Conservation (phyloP, 1,140 invertebrate genomes). For the Varroa destructor region DNA sequence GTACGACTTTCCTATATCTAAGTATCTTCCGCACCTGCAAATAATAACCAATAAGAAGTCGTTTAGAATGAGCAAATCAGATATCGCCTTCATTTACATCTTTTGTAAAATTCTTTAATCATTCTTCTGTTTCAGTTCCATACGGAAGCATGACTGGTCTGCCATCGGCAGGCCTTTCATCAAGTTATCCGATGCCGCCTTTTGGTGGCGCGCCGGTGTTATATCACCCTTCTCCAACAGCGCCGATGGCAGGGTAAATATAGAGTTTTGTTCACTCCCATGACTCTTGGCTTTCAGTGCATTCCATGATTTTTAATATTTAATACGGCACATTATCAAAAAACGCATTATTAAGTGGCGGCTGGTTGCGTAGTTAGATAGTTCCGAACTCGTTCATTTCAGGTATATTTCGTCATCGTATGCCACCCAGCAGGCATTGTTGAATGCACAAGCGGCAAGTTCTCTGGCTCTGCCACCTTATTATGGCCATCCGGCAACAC, state of each 20-base stretch:
- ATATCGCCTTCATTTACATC: too few species aligned
- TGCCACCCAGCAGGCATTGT: slow-evolving; percentile 11
- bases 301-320: too few species aligned
- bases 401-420: slow-evolving; percentile 21
- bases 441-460: slow-evolving; percentile 19
- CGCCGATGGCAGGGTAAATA: slow-evolving; percentile 17
- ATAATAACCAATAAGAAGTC: too few species aligned
- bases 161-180: background rate
- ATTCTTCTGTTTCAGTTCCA: background rate
- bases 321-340: too few species aligned
- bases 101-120: too few species aligned
- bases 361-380: too few species aligned
- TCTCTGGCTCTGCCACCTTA: slow-evolving; percentile 5
- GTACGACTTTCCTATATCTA: too few species aligned
- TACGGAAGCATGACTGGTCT: slow-evolving; percentile 8
- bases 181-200: background rate
- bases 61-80: too few species aligned
- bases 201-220: slow-evolving; percentile 15
- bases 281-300: too few species aligned
- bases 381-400: background rate
- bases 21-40: too few species aligned
- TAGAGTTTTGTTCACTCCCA: too few species aligned
- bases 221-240: slow-evolving; percentile 14
- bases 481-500: slow-evolving; percentile 1
- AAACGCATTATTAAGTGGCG: too few species aligned